phyloP scores from a whole-genome alignment of 2,113 vertebrate species.

The Triplophysa tibetana region DNA sequence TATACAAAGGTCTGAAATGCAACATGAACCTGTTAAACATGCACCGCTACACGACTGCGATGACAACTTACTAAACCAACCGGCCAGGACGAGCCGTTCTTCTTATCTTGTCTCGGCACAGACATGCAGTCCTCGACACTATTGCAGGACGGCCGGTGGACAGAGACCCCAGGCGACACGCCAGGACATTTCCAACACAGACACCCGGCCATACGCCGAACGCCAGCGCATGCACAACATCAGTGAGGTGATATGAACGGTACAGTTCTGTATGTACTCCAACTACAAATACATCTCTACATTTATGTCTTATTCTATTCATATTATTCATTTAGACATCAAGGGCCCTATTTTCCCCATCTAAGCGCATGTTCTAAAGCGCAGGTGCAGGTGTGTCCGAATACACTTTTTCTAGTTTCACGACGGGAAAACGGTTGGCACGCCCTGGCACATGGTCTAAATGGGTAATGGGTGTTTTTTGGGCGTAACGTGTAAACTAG shows the following conservation, averaged over 20 bases:
- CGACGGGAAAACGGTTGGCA: too few relatives aligned
- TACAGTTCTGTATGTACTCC: background rate
- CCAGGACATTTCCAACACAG: constrained; percentile 19
- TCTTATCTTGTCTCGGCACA: background rate
- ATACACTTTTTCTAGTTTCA: too few relatives aligned
- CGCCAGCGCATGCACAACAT: background rate
- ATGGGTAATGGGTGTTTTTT: too few relatives aligned
- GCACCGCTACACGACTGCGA: background rate
- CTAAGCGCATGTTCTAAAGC: too few relatives aligned
- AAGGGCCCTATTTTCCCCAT: too few relatives aligned
- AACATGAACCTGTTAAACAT: background rate
- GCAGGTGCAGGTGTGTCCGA: too few relatives aligned
- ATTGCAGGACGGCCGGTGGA: constrained; percentile 6
- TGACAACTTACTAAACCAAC: background rate
- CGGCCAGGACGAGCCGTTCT: constrained; percentile 18
- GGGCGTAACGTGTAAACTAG: too few relatives aligned
- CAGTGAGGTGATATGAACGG: background rate
- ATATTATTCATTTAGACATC: too few relatives aligned
- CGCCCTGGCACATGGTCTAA: too few relatives aligned
- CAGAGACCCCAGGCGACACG: background rate
- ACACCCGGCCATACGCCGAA: background rate
- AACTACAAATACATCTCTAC: background rate
- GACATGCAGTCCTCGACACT: background rate
- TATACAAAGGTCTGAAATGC: background rate
- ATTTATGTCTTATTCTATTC: background rate